Conservation (phyloP, 2,797 vertebrate genomes). For the Kryptopterus vitreolus region DNA sequence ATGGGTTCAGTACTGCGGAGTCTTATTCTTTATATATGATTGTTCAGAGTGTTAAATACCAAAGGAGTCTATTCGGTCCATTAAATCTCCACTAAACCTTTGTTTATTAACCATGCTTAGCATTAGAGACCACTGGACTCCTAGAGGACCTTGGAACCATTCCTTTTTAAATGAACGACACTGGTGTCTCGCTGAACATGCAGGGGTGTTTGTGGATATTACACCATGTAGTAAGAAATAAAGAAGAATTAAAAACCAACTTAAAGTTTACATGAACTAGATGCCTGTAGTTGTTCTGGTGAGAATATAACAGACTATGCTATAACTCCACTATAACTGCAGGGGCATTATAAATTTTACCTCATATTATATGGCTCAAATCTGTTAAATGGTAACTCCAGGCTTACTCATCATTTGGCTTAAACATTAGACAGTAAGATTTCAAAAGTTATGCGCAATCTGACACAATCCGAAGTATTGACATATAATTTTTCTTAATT, state of each 20-base stretch:
- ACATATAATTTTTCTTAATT: not conserved
- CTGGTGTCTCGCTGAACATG: not conserved
- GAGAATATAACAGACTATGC: not conserved
- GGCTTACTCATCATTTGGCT: not conserved
- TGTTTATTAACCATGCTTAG: not conserved
- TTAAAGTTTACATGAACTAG: not conserved
- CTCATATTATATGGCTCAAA: not conserved
- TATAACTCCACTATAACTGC: not conserved
- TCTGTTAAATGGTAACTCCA: conserved; percentile 9
- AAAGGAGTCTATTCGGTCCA: not conserved
- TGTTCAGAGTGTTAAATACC: not conserved
- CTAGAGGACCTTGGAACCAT: not conserved
- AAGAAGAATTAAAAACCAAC: not conserved
- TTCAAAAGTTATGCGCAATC: conserved; percentile 1
- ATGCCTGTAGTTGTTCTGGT: not conserved
- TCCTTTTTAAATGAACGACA: not conserved
- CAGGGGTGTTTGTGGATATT: not conserved
- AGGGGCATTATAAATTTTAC: not conserved
- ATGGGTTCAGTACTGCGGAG: not conserved
- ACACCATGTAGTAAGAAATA: not conserved
- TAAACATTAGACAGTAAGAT: conserved; percentile 29
- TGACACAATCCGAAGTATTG: not conserved
- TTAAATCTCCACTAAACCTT: not conserved
- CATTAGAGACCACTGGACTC: not conserved
- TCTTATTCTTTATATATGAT: not conserved